Evolutionary conservation across 2,113 vertebrate species (phyloP).

Genomic region (Carollia perspicillata): DNA sequence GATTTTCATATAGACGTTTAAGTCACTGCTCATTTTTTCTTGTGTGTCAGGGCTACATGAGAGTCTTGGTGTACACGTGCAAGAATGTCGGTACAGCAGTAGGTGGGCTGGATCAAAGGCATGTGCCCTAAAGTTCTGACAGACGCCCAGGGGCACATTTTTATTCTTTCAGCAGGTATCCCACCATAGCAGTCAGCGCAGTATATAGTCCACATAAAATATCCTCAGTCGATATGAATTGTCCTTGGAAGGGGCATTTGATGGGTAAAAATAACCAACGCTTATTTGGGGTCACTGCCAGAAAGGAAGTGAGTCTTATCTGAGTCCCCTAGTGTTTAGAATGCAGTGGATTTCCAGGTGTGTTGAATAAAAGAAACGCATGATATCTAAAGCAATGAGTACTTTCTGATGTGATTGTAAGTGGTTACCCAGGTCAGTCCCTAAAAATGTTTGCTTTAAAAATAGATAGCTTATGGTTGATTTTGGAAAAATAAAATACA

Average conservation of each 20-base stretch:
- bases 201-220: background rate
- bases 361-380: background rate
- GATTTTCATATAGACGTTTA: background rate
- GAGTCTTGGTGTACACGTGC: background rate
- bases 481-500: background rate
- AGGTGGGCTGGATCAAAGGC: background rate
- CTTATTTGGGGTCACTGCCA: background rate
- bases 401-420: background rate
- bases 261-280: background rate
- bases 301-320: background rate
- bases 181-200: background rate
- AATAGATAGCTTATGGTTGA: background rate
- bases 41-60: background rate
- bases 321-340: background rate
- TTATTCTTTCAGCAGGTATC: background rate
- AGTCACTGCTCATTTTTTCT: background rate
- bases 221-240: background rate
- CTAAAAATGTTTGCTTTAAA: background rate
- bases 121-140: background rate
- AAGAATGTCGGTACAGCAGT: background rate
- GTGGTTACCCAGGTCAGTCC: background rate
- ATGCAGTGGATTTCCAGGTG: background rate
- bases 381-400: background rate
- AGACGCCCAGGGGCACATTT: background rate
- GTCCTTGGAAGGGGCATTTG: background rate